These are phyloP conservation scores for Dendrocincla fuliginosa DNA, from an alignment of 2,797 vertebrate species.

Conservation along the genomic window DNA sequence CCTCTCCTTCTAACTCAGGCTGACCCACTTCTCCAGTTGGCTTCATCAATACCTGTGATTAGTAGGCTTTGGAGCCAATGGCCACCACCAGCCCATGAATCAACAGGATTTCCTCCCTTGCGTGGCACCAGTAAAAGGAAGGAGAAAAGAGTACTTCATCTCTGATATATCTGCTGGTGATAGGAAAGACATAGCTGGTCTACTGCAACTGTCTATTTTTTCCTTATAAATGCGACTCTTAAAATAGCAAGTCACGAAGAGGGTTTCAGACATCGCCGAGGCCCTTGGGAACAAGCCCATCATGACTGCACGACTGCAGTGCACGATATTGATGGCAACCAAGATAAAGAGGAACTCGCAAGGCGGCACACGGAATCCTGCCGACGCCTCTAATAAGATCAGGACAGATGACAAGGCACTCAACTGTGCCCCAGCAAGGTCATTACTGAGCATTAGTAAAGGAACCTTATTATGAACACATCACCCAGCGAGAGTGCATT, in stretches of 20 bases:
- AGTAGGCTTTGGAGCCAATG: not conserved
- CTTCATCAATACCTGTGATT: constrained; percentile 24
- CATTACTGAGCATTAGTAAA: constrained; percentile 50
- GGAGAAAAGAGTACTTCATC: constrained; percentile 1
- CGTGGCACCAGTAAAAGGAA: not conserved
- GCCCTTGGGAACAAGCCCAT: constrained; percentile 48
- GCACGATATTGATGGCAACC: not conserved
- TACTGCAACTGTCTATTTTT: constrained; percentile 11
- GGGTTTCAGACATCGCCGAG: not conserved
- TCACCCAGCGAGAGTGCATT: not conserved
- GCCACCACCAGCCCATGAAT: constrained; percentile 45
- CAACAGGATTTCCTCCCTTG: not conserved
- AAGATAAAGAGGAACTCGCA: not conserved
- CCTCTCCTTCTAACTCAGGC: not conserved
- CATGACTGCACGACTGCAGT: not conserved
- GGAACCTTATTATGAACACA: not conserved
- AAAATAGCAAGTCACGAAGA: constrained; percentile 59
- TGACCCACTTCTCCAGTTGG: constrained; percentile 17
- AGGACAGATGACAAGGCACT: constrained; percentile 61
- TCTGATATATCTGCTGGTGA: constrained; percentile 34
- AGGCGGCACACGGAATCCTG: not conserved
- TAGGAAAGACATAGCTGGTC: constrained; percentile 38
- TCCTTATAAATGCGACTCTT: constrained; percentile 35
- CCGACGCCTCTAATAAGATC: constrained; percentile 23
- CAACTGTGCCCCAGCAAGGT: constrained; percentile 53